Base-by-base conservation (phyloP, 2,888 invertebrate species). In the Blastobasis lacticolella region DNA sequence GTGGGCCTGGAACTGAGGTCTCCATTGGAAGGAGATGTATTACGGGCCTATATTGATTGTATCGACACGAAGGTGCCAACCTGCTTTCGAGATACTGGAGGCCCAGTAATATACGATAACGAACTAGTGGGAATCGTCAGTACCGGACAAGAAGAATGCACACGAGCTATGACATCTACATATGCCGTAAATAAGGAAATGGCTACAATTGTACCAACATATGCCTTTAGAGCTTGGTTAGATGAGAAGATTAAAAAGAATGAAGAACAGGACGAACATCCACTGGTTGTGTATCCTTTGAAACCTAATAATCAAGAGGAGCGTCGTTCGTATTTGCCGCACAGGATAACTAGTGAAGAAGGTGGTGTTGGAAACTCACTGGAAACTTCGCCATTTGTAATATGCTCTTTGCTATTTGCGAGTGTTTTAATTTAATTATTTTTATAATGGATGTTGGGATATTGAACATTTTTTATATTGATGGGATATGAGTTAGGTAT, bases 11-110 rank as follows among this genome's bases (percentile, higher is more conserved):
- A 87, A 62, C 67, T 68, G 53, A 66, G 81, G 41, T 56, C 61
- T 23, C 58, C 55, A 9, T 60, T 54, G 4, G 64, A 60, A 37
- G 49, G 50, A 49, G 67, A 73, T 23, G 41, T 56, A 49, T 50
- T 77, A 10, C 64, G 53, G 56, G 75, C 68, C 8, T 83, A 69
- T 58, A 71, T 86, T 59, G 87, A 86, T 56, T 88, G 87, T 53
- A 66, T 86, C 37, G 83, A 86, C 50, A 81, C 84, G 0, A 86
- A 82, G 63, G 66, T 79, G n/a, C 52, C 58, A 1, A 80, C 80
- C 1, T 88, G 87, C 64, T 88, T 81, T 57, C 82, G 67, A 67
- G 87, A 88, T 51, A 65, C 67, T 8, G 87, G 87, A 46, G 85
- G 86, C 1, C 85, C 87, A 7, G 73, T 69, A 6, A 64, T 87